Base-by-base conservation (phyloP, 2,888 invertebrate species). In the Uloborus plumipes region DNA sequence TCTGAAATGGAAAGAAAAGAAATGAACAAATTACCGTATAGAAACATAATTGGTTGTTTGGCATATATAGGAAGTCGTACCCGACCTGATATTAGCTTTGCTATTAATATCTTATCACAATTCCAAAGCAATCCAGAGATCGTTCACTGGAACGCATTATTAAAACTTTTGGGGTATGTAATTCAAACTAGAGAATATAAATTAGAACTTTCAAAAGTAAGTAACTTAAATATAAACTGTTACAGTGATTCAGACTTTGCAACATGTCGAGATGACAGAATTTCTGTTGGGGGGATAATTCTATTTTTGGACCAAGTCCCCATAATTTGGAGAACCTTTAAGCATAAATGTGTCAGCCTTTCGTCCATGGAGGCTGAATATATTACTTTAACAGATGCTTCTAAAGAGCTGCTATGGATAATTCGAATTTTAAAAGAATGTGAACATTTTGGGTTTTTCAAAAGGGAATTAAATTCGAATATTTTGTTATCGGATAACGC, bases 311-410 rank as follows among this genome's bases (percentile, higher is more conserved):
- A 67, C n/a, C 4, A 66, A 47, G 15, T 6, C 7, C 51, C 67
- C 0, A 67, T 76, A n/a, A n/a, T 18, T 2, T 67, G 51, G 61
- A 18, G n/a, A 20, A 66, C 65, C 16, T 75, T 66, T 49, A 59
- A 66, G 26, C 2, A 75, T 3, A 75, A 67, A 14, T 75, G 47
- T 53, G 67, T 75, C 11, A 75, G 67, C 39, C 20, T 74, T 7
- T 66, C 58, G 7, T 66, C 66, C 6, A 18, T 74, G 64, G 74
- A 74, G 31, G 74, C 59, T 4, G 74, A 74, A n/a, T 74, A 66
- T 39, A 47, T 74, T 3, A 9, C 66, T 31, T 49, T 66, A 22
- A 66, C 74, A 13, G 74, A 65, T 58, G 22, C 59, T 14, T 58
- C 58, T 26, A 66, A 74, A 53, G 74, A 66, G 18, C 1, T 74